phyloP scores from a whole-genome alignment of 2,888 invertebrate species.

The Drosophila engyochracea region DNA sequence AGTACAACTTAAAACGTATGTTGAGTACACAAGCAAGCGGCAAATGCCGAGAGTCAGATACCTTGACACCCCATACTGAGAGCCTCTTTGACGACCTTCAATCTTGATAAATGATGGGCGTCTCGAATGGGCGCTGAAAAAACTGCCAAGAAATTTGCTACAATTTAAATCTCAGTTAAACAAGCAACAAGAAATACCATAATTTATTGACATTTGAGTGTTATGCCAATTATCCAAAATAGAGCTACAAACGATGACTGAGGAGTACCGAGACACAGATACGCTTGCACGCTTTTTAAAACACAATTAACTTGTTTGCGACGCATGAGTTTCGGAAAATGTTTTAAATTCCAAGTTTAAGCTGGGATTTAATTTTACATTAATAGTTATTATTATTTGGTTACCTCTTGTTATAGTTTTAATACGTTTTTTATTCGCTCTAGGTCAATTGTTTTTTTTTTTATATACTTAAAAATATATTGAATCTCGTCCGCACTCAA shows the following conservation, averaged over 20 bases:
- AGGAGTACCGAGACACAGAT: constrained; percentile 12
- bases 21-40: constrained; percentile 40
- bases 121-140: constrained; percentile 42
- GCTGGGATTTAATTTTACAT: background rate
- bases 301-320: constrained; percentile 2
- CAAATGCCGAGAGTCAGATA: constrained; percentile 28
- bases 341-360: background rate
- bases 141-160: constrained; percentile 63
- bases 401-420: background rate
- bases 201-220: constrained; percentile 39
- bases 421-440: background rate
- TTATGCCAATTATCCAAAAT: constrained; percentile 39
- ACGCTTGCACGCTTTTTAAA: constrained; percentile 14
- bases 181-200: constrained; percentile 21
- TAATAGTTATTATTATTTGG: background rate
- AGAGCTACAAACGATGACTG: constrained; percentile 16
- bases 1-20: constrained; percentile 51
- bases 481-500: background rate
- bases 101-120: constrained; percentile 65
- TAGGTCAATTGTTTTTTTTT: background rate
- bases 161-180: constrained; percentile 62
- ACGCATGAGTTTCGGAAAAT: background rate
- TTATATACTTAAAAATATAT: too few species aligned
- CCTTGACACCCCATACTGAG: constrained; percentile 48
- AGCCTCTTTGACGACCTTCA: constrained; percentile 58